Percentiles rank a stretch among this genome's conserved stretches.
phyloP scores from a whole-genome alignment of 2,888 invertebrate genomes.

The Hydrotaea cyrtoneurina region DNA sequence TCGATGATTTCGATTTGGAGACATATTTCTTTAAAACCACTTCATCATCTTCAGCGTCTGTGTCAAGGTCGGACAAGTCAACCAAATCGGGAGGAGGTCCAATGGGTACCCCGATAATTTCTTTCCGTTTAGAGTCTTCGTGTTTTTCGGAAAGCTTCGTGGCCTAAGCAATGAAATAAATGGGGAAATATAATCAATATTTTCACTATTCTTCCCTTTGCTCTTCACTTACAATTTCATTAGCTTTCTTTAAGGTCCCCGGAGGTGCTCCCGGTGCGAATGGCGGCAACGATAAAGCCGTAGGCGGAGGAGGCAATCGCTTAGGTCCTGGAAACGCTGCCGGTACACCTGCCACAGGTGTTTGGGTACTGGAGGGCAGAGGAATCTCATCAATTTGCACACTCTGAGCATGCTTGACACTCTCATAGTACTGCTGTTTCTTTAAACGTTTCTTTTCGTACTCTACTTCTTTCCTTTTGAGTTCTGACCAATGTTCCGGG shows the following conservation, averaged over 20 bases:
- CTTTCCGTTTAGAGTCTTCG: constrained; percentile 80
- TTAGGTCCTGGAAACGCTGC: constrained; percentile 73
- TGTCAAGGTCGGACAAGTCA: constrained; percentile 84
- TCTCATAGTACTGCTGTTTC: constrained; percentile 95
- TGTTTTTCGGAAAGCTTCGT: constrained; percentile 70
- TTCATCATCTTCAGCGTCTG: constrained; percentile 79
- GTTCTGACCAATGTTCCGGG: constrained; percentile 94
- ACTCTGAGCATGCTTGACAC: constrained; percentile 96
- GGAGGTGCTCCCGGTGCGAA: constrained; percentile 84
- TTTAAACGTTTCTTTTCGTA: constrained; percentile 94
- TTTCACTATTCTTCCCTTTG: constrained; percentile 35
- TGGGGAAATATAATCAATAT: neutral
- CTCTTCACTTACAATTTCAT: constrained; percentile 81
- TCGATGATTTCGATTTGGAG: constrained; percentile 74
- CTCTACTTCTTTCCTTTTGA: constrained; percentile 94
- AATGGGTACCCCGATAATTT: constrained; percentile 93
- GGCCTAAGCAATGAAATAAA: neutral
- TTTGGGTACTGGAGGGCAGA: constrained; percentile 83
- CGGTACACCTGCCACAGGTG: constrained; percentile 46
- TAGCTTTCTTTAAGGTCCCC: constrained; percentile 88
- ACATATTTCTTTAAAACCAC: constrained; percentile 72
- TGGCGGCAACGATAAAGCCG: constrained; percentile 77
- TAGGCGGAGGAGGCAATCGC: constrained; percentile 78
- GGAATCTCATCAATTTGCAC: constrained; percentile 98
- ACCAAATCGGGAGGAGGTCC: constrained; percentile 89